phyloP scores from a whole-genome alignment of 2,113 vertebrate species.

The Grantiella picta region DNA sequence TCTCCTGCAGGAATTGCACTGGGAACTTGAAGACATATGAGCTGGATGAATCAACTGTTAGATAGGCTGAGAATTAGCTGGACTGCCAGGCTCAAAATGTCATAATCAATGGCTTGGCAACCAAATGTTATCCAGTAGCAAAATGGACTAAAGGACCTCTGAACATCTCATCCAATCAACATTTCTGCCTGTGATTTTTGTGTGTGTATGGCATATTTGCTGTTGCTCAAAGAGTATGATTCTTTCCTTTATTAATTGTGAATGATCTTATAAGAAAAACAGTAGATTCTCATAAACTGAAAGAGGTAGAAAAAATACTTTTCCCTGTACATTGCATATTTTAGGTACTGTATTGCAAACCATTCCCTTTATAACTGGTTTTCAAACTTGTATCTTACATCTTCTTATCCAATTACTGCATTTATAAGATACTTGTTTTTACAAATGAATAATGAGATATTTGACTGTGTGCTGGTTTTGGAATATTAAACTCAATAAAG shows the following conservation, averaged over 20 bases:
- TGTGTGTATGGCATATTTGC: neutral
- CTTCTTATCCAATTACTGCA: neutral
- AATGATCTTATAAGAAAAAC: neutral
- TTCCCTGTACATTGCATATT: neutral
- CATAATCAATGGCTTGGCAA: neutral
- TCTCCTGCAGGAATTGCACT: neutral
- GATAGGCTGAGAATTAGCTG: neutral
- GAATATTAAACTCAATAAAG: neutral
- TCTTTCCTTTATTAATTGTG: neutral
- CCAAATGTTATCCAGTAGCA: neutral
- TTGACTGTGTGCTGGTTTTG: neutral
- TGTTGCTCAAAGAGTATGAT: neutral
- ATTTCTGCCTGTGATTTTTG: neutral
- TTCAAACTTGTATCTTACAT: neutral
- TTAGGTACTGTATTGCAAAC: neutral
- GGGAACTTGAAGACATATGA: neutral
- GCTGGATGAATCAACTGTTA: neutral
- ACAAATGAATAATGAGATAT: constrained; percentile 4
- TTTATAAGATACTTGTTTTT: neutral
- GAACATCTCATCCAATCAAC: neutral
- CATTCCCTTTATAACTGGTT: neutral
- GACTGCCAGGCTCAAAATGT: neutral
- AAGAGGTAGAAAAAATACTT: neutral
- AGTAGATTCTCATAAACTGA: neutral
- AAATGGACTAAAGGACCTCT: neutral